Evolutionary conservation across 2,888 invertebrate genomes (phyloP).

Genomic region (Lymantria dispar): DNA sequence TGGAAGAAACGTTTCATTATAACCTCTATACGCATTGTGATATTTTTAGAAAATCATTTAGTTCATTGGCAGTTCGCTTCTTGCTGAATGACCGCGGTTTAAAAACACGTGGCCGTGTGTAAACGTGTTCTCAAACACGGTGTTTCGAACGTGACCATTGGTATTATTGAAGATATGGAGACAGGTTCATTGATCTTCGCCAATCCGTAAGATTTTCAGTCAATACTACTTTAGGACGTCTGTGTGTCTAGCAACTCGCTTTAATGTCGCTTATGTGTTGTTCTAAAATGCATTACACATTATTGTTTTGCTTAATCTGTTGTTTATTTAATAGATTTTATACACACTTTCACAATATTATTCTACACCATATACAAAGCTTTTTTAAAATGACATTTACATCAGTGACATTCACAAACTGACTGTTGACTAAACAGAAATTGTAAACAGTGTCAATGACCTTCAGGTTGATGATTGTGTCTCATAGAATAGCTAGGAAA

Average conservation of each 20-base stretch:
- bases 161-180: slow-evolving; percentile 53
- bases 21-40: slow-evolving; percentile 73
- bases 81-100: slow-evolving; percentile 51
- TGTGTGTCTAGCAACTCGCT: slow-evolving; percentile 47
- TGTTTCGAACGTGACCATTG: slow-evolving; percentile 39
- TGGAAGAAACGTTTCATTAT: slow-evolving; percentile 54
- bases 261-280: slow-evolving; percentile 39
- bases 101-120: slow-evolving; percentile 61
- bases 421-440: slow-evolving; percentile 25
- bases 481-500: slow-evolving; percentile 2
- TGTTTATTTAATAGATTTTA: slow-evolving; percentile 8
- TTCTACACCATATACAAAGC: background rate
- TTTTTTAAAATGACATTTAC: background rate
- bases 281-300: slow-evolving; percentile 31
- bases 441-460: slow-evolving; percentile 25
- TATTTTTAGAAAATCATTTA: slow-evolving; percentile 77
- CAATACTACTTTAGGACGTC: slow-evolving; percentile 41
- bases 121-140: slow-evolving; percentile 40
- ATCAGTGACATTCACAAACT: slow-evolving; percentile 2
- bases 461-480: slow-evolving; percentile 15
- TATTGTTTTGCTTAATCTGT: slow-evolving; percentile 25
- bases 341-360: slow-evolving; percentile 6
- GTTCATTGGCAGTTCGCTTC: slow-evolving; percentile 68
- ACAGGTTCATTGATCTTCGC: slow-evolving; percentile 60
- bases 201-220: slow-evolving; percentile 64